phyloP scores from a whole-genome alignment of 2,113 vertebrate species.

The Dipodomys merriami region DNA sequence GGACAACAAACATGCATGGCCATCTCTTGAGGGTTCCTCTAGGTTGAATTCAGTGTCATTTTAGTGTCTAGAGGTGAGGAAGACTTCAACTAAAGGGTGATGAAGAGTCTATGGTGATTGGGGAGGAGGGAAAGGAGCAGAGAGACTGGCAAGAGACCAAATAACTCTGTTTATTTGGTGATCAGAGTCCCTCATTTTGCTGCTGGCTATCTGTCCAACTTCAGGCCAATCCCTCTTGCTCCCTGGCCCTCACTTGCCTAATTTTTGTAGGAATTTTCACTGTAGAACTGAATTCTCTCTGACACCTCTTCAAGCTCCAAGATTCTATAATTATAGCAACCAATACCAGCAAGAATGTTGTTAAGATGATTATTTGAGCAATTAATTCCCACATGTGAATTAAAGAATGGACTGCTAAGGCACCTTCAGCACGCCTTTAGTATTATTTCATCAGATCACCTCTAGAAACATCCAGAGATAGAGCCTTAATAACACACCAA shows the following conservation, averaged over 20 bases:
- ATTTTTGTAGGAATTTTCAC: background rate
- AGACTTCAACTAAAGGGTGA: background rate
- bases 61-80: background rate
- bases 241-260: background rate
- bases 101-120: background rate
- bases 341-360: background rate
- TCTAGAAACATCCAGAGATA: background rate
- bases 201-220: background rate
- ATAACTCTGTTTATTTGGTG: background rate
- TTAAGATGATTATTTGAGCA: constrained; percentile 18
- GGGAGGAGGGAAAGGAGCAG: background rate
- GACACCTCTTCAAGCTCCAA: background rate
- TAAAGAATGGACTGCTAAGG: background rate
- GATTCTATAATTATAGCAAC: background rate
- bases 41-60: background rate
- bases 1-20: rapidly evolving
- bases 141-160: background rate
- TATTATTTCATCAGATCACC: background rate
- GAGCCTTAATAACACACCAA: constrained; percentile 9
- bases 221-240: background rate
- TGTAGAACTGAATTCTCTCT: background rate
- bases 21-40: rapidly evolving
- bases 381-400: background rate
- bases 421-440: background rate
- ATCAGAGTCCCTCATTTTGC: constrained; percentile 1